These are phyloP conservation scores for Typhlichthys eigenmanni DNA, from an alignment of 2,797 vertebrate genomes.

Conservation along the genomic window DNA sequence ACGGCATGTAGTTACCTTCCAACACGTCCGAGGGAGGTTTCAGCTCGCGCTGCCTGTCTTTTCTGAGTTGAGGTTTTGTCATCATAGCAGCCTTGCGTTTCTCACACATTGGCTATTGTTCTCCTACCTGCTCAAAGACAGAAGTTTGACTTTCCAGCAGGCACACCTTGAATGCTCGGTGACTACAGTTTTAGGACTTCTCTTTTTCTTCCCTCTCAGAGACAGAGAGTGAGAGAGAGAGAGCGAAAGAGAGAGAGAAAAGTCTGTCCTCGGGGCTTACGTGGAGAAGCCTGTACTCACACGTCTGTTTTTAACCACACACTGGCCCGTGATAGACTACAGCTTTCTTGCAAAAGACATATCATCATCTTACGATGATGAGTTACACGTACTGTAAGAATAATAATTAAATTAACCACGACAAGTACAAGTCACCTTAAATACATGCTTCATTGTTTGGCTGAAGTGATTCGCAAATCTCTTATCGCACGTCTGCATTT, in stretches of 20 bases:
- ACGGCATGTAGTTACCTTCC: slow-evolving; percentile 64
- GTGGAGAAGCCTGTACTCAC: slow-evolving; percentile 65
- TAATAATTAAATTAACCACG: slow-evolving; percentile 41
- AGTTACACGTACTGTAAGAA: slow-evolving; percentile 39
- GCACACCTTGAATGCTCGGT: slow-evolving; percentile 48
- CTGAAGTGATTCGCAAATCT: background rate
- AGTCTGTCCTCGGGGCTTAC: slow-evolving; percentile 52
- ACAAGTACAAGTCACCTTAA: slow-evolving; percentile 26
- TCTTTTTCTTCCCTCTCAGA: slow-evolving; percentile 13
- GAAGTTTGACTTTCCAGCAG: slow-evolving; percentile 28
- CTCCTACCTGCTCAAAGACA: slow-evolving; percentile 16
- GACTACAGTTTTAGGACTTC: slow-evolving; percentile 41
- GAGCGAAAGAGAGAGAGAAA: slow-evolving; percentile 28
- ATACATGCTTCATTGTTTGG: slow-evolving; percentile 14
- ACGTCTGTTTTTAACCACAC: slow-evolving; percentile 70
- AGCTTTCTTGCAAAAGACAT: slow-evolving; percentile 43
- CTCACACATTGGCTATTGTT: slow-evolving; percentile 42
- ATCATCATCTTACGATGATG: slow-evolving; percentile 56
- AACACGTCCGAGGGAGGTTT: slow-evolving; percentile 39
- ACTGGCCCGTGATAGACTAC: slow-evolving; percentile 38
- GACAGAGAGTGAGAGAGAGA: too few species aligned
- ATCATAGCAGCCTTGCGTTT: slow-evolving; percentile 10
- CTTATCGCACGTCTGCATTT: slow-evolving; percentile 1
- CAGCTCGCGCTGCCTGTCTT: slow-evolving; percentile 20
- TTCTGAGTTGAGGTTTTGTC: slow-evolving; percentile 16